Percentiles rank a stretch among this genome's conserved stretches.
Evolutionary conservation across 1,140 invertebrate genomes (phyloP).

Genomic region (Lysiphlebus fabarum): DNA sequence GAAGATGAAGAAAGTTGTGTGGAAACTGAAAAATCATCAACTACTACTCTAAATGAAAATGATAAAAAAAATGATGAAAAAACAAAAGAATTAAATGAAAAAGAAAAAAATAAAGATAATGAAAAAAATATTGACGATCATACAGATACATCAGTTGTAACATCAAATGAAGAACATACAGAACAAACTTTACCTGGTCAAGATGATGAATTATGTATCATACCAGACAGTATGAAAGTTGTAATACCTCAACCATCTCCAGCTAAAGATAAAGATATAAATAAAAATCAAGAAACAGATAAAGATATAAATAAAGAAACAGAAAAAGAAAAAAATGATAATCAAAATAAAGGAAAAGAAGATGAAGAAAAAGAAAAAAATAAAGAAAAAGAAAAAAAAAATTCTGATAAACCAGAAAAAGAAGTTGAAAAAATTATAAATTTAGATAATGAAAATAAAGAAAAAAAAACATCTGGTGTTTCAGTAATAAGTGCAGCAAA

Average conservation of each 20-base stretch:
- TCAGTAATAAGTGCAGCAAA: background rate
- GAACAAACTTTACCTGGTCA: conserved; percentile 47
- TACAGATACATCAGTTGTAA: too few relatives aligned
- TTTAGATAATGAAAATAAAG: background rate
- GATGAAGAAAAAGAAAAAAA: background rate
- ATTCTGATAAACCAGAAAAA: conserved; percentile 6
- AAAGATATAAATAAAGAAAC: background rate
- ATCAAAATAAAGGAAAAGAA: conserved; percentile 9
- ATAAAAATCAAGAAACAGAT: conserved; percentile 1
- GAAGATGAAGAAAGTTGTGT: too few relatives aligned
- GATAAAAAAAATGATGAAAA: conserved; percentile 9
- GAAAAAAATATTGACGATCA: background rate
- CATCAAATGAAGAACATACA: conserved; percentile 33
- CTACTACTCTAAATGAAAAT: background rate
- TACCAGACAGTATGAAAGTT: conserved; percentile 50
- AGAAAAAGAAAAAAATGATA: conserved; percentile 4
- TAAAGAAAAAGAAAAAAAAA: conserved; percentile 15
- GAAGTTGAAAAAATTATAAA: conserved; percentile 2
- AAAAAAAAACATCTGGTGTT: background rate
- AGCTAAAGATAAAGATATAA: conserved; percentile 7
- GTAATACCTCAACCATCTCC: conserved; percentile 29
- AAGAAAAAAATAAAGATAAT: too few relatives aligned
- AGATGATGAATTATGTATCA: conserved; percentile 52
- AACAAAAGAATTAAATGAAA: conserved; percentile 14
- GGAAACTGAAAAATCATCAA: background rate